Conservation (phyloP, 2,888 invertebrate genomes). For the Globia sparganii region DNA sequence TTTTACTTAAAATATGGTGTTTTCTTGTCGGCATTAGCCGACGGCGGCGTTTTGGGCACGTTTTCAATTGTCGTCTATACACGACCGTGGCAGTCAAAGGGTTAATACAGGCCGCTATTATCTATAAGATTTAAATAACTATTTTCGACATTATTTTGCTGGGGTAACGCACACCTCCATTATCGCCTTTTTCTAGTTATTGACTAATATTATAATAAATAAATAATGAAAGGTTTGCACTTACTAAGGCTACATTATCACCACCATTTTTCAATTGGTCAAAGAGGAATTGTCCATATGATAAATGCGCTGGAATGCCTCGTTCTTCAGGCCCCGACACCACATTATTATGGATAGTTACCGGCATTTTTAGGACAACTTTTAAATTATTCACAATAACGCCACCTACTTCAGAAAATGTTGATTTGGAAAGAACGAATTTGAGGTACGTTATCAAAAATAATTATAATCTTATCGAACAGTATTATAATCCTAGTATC, state of each 20-base stretch:
- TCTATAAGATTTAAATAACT: too few relatives aligned
- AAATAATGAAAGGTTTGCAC: not conserved
- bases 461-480: constrained; percentile 47
- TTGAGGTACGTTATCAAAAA: constrained; percentile 36
- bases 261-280: constrained; percentile 89
- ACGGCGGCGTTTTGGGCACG: too few relatives aligned
- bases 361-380: constrained; percentile 68
- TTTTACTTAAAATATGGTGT: too few relatives aligned
- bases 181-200: not conserved
- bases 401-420: constrained; percentile 18
- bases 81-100: too few relatives aligned
- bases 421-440: constrained; percentile 36
- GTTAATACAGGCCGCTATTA: too few relatives aligned
- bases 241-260: constrained; percentile 86
- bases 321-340: constrained; percentile 85
- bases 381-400: not conserved
- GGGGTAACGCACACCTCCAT: too few relatives aligned
- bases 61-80: too few relatives aligned
- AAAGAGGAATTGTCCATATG: constrained; percentile 89
- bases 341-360: constrained; percentile 81
- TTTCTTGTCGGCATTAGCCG: too few relatives aligned
- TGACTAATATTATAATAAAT: not conserved
- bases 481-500: constrained; percentile 48
- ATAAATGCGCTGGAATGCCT: constrained; percentile 86
- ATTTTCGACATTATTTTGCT: too few relatives aligned